Evolutionary conservation across 2,797 vertebrate species (phyloP).

Genomic region (Oreonectes daqikongensis): DNA sequence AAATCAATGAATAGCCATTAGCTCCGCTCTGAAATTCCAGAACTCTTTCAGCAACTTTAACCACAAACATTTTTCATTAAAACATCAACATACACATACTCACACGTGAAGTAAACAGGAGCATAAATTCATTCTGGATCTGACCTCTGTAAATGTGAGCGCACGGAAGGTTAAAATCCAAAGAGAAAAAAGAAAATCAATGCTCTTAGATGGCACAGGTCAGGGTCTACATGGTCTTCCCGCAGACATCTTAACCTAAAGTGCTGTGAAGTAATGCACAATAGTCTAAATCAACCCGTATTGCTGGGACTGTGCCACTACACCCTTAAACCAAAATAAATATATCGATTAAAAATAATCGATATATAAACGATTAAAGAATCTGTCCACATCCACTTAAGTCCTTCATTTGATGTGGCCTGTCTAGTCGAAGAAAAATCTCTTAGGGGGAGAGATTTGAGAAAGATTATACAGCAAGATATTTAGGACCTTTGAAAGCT

Average conservation of each 20-base stretch:
- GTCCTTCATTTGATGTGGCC: constrained; percentile 13
- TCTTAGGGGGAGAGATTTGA: constrained; percentile 29
- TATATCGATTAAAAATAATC: too few relatives aligned
- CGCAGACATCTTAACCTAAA: not conserved
- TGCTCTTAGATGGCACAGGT: constrained; percentile 10
- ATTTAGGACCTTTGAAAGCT: constrained; percentile 31
- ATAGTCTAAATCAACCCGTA: not conserved
- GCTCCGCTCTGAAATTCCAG: not conserved
- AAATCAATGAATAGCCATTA: constrained; percentile 29
- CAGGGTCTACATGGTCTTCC: constrained; percentile 9
- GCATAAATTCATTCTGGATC: not conserved
- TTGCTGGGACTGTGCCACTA: not conserved
- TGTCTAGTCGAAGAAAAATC: not conserved
- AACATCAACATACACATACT: not conserved
- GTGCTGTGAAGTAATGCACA: not conserved
- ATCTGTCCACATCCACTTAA: not conserved
- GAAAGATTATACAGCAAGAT: constrained; percentile 26
- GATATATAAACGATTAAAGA: not conserved
- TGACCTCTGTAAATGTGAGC: constrained; percentile 1
- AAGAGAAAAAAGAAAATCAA: not conserved
- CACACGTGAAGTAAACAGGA: not conserved
- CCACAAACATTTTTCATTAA: constrained; percentile 10
- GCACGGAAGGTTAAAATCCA: not conserved
- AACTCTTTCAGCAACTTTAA: constrained; percentile 15
- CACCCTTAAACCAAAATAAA: not conserved